These are phyloP conservation scores for Catostomus latipinnis DNA, from an alignment of 2,797 vertebrate genomes.

Conservation along the genomic window DNA sequence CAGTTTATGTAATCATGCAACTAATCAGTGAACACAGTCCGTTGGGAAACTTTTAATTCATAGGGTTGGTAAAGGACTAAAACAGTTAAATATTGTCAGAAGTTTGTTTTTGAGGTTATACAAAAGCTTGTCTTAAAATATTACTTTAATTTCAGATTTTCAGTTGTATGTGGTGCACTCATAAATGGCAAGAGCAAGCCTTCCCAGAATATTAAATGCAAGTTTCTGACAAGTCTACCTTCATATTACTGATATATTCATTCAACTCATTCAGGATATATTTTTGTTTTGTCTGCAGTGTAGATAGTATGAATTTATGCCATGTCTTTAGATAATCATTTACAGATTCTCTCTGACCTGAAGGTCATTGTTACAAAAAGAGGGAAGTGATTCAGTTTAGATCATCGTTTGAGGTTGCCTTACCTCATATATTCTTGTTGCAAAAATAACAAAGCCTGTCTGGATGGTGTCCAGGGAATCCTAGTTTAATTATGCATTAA, in stretches of 20 bases:
- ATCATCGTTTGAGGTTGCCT: slow-evolving; percentile 14
- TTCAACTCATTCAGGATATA: slow-evolving; percentile 43
- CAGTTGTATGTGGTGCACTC: slow-evolving; percentile 64
- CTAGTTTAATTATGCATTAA: slow-evolving; percentile 23
- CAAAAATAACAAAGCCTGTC: slow-evolving; percentile 8
- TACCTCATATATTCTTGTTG: slow-evolving; percentile 1
- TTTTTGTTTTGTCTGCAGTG: slow-evolving; percentile 40
- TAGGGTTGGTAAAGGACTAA: neutral
- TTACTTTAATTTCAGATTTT: neutral
- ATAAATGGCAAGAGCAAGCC: slow-evolving; percentile 74
- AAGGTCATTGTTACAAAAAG: slow-evolving; percentile 1
- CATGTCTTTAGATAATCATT: slow-evolving; percentile 16
- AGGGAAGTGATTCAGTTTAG: neutral
- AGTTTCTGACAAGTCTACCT: slow-evolving; percentile 77
- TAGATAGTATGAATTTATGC: slow-evolving; percentile 33
- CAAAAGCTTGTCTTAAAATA: slow-evolving; percentile 23
- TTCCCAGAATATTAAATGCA: slow-evolving; percentile 74
- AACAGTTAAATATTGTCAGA: slow-evolving; percentile 33
- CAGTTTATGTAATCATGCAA: neutral
- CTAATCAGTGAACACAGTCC: neutral
- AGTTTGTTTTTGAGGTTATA: slow-evolving; percentile 35
- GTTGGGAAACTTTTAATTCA: neutral
- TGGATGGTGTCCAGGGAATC: neutral
- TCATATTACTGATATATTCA: slow-evolving; percentile 57
- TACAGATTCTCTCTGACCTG: slow-evolving; percentile 37